These are phyloP conservation scores for Potamilus streckersoni DNA, from an alignment of 1,140 invertebrate genomes.

Conservation along the genomic window DNA sequence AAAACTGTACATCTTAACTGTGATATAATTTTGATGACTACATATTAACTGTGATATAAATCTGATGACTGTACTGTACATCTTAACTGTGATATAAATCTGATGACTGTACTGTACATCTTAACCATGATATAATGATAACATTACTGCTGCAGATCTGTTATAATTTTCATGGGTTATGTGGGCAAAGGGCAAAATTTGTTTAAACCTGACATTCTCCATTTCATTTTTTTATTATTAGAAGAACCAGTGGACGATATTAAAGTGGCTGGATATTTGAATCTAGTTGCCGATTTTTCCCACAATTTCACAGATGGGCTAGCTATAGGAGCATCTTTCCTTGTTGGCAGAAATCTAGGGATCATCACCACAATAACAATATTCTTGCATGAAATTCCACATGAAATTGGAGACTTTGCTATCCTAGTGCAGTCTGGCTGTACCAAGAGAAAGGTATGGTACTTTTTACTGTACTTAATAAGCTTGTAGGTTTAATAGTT, in stretches of 20 bases:
- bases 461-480: background rate
- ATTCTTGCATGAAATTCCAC: constrained; percentile 95
- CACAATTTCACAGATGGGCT: constrained; percentile 98
- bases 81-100: too few species aligned
- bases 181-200: too few species aligned
- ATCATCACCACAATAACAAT: constrained; percentile 93
- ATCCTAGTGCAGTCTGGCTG: constrained; percentile 95
- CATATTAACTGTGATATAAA: too few species aligned
- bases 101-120: too few species aligned
- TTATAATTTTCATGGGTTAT: too few species aligned
- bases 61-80: too few species aligned
- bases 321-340: constrained; percentile 96
- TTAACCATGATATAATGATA: too few species aligned
- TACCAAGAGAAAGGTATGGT: constrained; percentile 81
- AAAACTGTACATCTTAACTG: too few species aligned
- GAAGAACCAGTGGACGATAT: constrained; percentile 71
- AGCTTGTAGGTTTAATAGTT: too few species aligned
- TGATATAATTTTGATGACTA: too few species aligned
- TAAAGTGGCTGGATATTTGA: constrained; percentile 93
- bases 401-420: constrained; percentile 99
- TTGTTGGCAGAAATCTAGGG: constrained; percentile 78
- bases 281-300: constrained; percentile 93
- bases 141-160: too few species aligned
- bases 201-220: too few species aligned
- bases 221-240: background rate